These are phyloP conservation scores for Volucella inflata DNA, from an alignment of 2,888 invertebrate genomes.

Conservation along the genomic window DNA sequence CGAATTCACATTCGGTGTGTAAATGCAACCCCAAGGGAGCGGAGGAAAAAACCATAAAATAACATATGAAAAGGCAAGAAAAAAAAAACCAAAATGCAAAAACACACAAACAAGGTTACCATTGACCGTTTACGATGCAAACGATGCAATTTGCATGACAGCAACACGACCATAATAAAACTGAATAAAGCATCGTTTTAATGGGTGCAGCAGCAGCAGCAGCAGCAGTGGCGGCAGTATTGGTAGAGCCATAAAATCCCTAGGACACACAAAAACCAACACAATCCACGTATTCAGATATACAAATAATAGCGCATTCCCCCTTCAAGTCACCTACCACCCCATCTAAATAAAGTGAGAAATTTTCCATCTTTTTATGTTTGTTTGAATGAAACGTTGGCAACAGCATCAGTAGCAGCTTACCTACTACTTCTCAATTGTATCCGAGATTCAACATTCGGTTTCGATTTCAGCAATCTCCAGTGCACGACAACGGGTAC, in stretches of 20 bases:
- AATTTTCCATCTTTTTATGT: slow-evolving; percentile 59
- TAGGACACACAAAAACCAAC: slow-evolving; percentile 60
- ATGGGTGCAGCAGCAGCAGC: slow-evolving; percentile 65
- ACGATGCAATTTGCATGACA: slow-evolving; percentile 75
- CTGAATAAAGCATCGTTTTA: slow-evolving; percentile 72
- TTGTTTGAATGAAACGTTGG: slow-evolving; percentile 18
- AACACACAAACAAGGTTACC: slow-evolving; percentile 68
- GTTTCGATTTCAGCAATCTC: neutral
- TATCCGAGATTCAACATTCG: slow-evolving; percentile 28
- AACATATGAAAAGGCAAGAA: neutral
- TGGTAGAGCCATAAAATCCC: slow-evolving; percentile 63
- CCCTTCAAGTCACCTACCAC: neutral
- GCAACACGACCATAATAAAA: slow-evolving; percentile 71
- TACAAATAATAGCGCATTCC: slow-evolving; percentile 12
- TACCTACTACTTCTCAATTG: slow-evolving; percentile 56
- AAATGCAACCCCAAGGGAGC: neutral
- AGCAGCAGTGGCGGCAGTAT: slow-evolving; percentile 44
- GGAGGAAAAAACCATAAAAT: slow-evolving; percentile 36
- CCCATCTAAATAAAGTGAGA: slow-evolving; percentile 8
- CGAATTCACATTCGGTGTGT: neutral
- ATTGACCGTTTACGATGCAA: slow-evolving; percentile 73
- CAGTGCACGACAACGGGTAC: neutral
- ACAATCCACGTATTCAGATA: slow-evolving; percentile 53
- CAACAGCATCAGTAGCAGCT: slow-evolving; percentile 5
- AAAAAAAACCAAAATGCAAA: slow-evolving; percentile 16